Conservation (phyloP, 2,888 invertebrate genomes). For the Mellilla xanthometata region DNA sequence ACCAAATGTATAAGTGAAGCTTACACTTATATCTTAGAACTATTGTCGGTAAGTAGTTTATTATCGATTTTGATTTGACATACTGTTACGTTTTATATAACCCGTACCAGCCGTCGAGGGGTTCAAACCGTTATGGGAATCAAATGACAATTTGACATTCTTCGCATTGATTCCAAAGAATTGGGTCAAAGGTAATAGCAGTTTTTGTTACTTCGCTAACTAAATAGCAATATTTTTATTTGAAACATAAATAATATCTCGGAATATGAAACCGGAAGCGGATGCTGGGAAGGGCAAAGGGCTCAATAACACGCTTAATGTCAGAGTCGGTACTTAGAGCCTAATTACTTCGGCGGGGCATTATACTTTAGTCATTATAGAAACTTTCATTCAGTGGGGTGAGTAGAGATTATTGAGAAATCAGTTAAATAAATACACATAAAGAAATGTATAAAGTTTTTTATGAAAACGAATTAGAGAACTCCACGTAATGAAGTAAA, state of each 20-base stretch:
- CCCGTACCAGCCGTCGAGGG: constrained; percentile 25
- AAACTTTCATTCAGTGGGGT: background rate
- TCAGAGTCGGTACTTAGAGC: constrained; percentile 3
- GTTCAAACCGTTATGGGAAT: constrained; percentile 34
- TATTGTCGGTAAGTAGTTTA: too few species aligned
- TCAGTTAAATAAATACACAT: too few species aligned
- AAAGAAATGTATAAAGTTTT: too few species aligned
- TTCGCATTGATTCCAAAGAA: constrained; percentile 14
- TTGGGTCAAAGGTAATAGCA: constrained; percentile 15
- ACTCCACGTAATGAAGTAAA: too few species aligned
- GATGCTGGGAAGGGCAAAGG: constrained; percentile 9
- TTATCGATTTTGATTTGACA: background rate
- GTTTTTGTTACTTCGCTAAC: constrained; percentile 2
- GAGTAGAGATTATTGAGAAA: too few species aligned
- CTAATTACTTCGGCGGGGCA: background rate
- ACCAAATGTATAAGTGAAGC: too few species aligned
- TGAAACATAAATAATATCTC: background rate
- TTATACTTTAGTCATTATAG: background rate
- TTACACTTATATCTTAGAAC: too few species aligned
- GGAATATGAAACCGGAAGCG: constrained; percentile 11
- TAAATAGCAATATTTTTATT: constrained; percentile 7
- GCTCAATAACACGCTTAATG: constrained; percentile 3
- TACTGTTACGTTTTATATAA: constrained; percentile 3
- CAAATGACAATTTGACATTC: constrained; percentile 26
- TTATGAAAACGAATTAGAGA: too few species aligned